Evolutionary conservation across 2,113 vertebrate genomes (phyloP).

Genomic region (Gracilinanus agilis): DNA sequence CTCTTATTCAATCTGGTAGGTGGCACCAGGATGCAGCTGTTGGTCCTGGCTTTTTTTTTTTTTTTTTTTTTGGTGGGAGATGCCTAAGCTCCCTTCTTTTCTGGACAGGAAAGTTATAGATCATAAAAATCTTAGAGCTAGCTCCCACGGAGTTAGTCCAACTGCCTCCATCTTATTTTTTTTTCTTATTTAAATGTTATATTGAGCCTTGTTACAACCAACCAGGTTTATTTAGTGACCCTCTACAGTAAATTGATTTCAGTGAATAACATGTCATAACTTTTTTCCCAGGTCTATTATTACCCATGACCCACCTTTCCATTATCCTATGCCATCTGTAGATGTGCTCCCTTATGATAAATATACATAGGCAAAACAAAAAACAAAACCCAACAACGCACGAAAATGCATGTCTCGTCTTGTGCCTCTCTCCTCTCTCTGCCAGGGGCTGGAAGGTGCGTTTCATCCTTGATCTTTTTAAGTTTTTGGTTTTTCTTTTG

Average conservation of each 20-base stretch:
- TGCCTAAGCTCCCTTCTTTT: neutral
- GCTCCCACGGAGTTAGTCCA: neutral
- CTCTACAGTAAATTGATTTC: neutral
- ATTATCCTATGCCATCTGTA: neutral
- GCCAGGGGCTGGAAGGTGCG: neutral
- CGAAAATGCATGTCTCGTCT: neutral
- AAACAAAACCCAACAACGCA: neutral
- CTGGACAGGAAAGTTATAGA: neutral
- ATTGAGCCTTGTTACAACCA: neutral
- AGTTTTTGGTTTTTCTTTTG: too few relatives aligned
- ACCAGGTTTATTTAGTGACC: neutral
- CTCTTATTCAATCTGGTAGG: conserved; percentile 23
- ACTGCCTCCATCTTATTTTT: neutral
- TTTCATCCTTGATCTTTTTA: neutral
- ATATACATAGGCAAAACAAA: neutral
- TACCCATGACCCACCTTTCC: neutral
- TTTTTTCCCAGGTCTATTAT: neutral
- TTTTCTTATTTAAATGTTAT: neutral
- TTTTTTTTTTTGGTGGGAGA: too few relatives aligned
- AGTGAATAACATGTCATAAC: neutral
- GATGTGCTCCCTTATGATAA: neutral
- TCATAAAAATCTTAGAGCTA: neutral
- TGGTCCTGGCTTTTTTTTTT: neutral
- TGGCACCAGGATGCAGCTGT: conserved; percentile 67
- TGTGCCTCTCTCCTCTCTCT: neutral